Percentiles rank a stretch among this genome's conserved stretches.
Conservation (phyloP, 2,888 invertebrate genomes). For the Sesamia inferens region DNA sequence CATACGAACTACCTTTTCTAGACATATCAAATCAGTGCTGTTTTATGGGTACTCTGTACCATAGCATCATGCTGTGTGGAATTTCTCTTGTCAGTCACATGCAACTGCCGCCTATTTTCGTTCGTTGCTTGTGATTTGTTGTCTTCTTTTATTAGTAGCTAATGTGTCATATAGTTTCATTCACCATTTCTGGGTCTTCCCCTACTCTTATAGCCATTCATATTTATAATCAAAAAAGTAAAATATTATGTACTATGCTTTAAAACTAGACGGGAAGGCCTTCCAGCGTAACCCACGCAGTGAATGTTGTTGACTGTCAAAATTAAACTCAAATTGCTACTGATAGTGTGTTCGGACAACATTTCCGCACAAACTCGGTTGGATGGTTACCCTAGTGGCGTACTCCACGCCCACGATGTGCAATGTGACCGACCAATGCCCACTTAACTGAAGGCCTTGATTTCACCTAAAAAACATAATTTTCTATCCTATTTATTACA, state of each 20-base stretch:
- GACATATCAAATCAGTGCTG: not conserved
- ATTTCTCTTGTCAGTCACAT: not conserved
- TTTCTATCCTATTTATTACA: slow-evolving; percentile 64
- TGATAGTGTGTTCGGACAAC: too few species aligned
- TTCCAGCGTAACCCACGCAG: too few species aligned
- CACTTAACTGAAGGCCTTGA: slow-evolving; percentile 66
- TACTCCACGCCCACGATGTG: slow-evolving; percentile 54
- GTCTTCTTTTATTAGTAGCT: not conserved
- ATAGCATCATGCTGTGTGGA: not conserved
- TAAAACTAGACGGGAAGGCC: not conserved
- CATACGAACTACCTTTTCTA: too few species aligned
- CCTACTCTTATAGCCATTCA: not conserved
- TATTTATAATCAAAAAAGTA: not conserved
- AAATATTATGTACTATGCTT: too few species aligned
- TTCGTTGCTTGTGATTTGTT: not conserved
- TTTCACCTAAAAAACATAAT: slow-evolving; percentile 63
- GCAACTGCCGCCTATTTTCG: not conserved
- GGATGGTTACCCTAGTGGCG: not conserved
- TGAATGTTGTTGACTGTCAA: too few species aligned
- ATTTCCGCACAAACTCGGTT: too few species aligned
- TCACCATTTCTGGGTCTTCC: not conserved
- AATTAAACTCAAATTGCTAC: too few species aligned
- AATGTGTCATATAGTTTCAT: not conserved
- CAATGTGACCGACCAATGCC: slow-evolving; percentile 56
- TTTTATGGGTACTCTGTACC: not conserved